Evolutionary conservation across 2,888 invertebrate genomes (phyloP), one percentile per base, ranked within the genome.

Genomic region (Heteropelma amictum): DNA sequence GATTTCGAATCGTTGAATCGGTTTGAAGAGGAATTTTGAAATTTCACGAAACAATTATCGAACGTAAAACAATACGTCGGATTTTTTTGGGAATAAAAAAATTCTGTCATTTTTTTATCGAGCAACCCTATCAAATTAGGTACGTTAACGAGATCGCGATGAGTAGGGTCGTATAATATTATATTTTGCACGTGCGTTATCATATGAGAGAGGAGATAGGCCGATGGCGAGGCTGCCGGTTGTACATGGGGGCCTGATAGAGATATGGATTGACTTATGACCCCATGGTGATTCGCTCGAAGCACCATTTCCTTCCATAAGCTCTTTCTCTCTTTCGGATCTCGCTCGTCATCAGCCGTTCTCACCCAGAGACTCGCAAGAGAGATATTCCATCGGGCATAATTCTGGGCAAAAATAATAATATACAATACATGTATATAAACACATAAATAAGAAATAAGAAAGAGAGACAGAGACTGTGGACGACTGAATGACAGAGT

Each of bases 101-200:
- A 26, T 14, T 2, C 14, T 26, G 5, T 0, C 6, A 51, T 28
- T 3, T 21, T 19, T 19, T 21, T 4, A 33, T 19, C 8, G 53
- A 6, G 21, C 33, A 10, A 33, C n/a, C 17, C 35, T 71, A 19
- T 71, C 64, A 69, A 65, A 67, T 68, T 45, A 30, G 77, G 75
- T 67, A 72, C 42, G 72, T 72, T 76, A 73, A 67, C 72, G 80
- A 83, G 77, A 79, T 76, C 69, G 75, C 79, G 63, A 72, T 49
- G 49, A 53, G 58, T 10, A 64, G 77, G 78, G 75, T 82, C 76
- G 69, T 71, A 38, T 70, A 28, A 33, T 14, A 33, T 6, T 33
- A 84, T 56, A 40, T 85, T 85, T 86, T 83, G 85, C 84, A 86
- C 85, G 87, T 84, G 86, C 82, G 81, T 79, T 84, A 85, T 85